Base-by-base conservation (phyloP, 2,797 vertebrate species). In the Leptatherina wallacei region DNA sequence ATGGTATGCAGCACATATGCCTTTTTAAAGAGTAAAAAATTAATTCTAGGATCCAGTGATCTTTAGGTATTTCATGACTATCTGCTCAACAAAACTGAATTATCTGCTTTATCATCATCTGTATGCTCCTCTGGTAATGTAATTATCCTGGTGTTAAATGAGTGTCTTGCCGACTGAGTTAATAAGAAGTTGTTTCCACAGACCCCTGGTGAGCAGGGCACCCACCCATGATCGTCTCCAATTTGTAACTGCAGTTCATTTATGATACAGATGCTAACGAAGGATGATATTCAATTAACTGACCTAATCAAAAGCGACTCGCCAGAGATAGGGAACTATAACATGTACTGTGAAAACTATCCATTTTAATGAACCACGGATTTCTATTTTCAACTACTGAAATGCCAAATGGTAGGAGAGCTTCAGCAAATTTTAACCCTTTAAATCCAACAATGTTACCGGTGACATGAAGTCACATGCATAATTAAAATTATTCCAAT, bases 71-170 rank as follows among this genome's bases (percentile, higher is more conserved):
- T 73, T 58, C 9, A 8, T 30, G 65, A 35, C 73, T 59, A 67
- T 74, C 60, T 59, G 20, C 49, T 51, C 49, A 24, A 18, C 29
- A 60, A 72, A 79, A 65, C 33, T 58, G 51, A 81, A 76, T 73
- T 61, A 87, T 85, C 49, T 24, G 69, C 38, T 56, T 79, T 36
- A 71, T 79, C 52, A 61, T 75, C 57, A 64, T 71, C 35, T 57
- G 55, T 69, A 69, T 80, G 63, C 65, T 78, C 71, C 44, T 63
- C 57, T 24, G 36, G 40, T 88, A 82, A 90, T 85, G 63, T 80
- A 86, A 91, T 93, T 84, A 89, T 73, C 47, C 69, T 32, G 65
- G 65, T 82, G 73, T 81, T 77, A 78, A 83, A 85, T 5, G 18
- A 68, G 73, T 68, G 75, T 82, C 64, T 80, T 71, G 71, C 59